These are phyloP conservation scores for Rhogogaster chlorosoma DNA, from an alignment of 2,888 invertebrate genomes.

Conservation along the genomic window DNA sequence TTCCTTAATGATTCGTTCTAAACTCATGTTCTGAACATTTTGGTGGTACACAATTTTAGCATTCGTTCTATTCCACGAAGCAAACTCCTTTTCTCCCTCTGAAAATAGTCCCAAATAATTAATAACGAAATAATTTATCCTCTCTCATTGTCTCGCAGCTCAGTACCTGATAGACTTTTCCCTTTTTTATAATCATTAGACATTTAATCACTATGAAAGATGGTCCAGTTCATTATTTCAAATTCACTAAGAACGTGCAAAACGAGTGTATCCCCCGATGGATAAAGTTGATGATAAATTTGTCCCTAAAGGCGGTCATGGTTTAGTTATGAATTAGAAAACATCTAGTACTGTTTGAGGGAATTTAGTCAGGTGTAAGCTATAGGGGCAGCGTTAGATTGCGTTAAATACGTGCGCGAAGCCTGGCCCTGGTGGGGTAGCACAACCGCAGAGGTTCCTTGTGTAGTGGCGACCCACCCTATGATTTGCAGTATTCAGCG, in stretches of 20 bases:
- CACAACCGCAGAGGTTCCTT: constrained; percentile 78
- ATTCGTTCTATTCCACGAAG: neutral
- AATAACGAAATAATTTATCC: neutral
- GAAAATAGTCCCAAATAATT: neutral
- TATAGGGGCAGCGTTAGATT: constrained; percentile 74
- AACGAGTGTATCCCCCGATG: constrained; percentile 22
- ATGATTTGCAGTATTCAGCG: constrained; percentile 75
- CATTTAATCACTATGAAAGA: neutral
- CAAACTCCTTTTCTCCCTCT: neutral
- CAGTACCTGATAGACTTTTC: neutral
- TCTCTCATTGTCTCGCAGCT: neutral
- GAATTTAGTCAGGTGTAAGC: constrained; percentile 69
- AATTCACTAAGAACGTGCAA: neutral
- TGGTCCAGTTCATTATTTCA: neutral
- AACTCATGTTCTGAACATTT: constrained; percentile 48
- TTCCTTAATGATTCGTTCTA: constrained; percentile 67
- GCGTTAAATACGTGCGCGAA: constrained; percentile 72
- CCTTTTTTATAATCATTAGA: neutral
- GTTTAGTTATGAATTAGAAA: constrained; percentile 69
- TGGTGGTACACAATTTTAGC: constrained; percentile 29
- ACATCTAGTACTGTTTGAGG: constrained; percentile 64
- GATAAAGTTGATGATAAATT: neutral
- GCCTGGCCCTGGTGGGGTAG: constrained; percentile 77
- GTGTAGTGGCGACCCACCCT: constrained; percentile 78
- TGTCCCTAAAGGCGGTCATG: constrained; percentile 42